Evolutionary conservation across 2,113 vertebrate genomes (phyloP).

Genomic region (Channa maculata): DNA sequence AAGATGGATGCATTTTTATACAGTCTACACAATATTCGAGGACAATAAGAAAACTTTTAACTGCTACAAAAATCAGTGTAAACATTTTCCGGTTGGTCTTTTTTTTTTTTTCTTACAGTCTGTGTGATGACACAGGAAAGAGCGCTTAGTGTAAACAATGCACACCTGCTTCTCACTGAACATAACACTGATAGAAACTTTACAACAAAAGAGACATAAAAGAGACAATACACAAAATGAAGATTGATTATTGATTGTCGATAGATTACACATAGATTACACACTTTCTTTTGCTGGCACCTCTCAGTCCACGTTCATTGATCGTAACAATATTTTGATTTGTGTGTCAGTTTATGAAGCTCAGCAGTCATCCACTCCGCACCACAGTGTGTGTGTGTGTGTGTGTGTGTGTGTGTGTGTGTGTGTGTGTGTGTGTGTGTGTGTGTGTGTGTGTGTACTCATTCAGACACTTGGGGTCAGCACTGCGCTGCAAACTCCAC

Average conservation of each 20-base stretch:
- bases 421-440: no score
- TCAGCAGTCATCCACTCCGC: not conserved
- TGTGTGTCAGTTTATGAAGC: constrained; percentile 7
- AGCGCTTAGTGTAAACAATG: constrained; percentile 71
- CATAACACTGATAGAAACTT: constrained; percentile 52
- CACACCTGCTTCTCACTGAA: constrained; percentile 42
- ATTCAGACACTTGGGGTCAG: constrained; percentile 55
- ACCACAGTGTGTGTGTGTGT: not conserved
- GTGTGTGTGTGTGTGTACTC: not conserved
- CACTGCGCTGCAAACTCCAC: not conserved
- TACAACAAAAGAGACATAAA: constrained; percentile 30
- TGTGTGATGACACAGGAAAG: constrained; percentile 48
- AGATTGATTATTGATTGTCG: constrained; percentile 39
- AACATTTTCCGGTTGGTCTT: constrained; percentile 67
- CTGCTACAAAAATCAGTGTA: constrained; percentile 75
- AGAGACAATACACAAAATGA: constrained; percentile 19
- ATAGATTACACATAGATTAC: constrained; percentile 25
- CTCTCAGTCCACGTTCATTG: not conserved
- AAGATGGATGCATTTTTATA: constrained; percentile 62
- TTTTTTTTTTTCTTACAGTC: constrained; percentile 41
- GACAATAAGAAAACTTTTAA: constrained; percentile 59
- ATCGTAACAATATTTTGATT: constrained; percentile 31
- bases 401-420: no score
- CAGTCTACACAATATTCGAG: constrained; percentile 59
- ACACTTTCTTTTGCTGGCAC: constrained; percentile 8